Evolutionary conservation across 2,113 vertebrate genomes (phyloP), one percentile per base, ranked within the genome.

Genomic region (Hyla sarda): DNA sequence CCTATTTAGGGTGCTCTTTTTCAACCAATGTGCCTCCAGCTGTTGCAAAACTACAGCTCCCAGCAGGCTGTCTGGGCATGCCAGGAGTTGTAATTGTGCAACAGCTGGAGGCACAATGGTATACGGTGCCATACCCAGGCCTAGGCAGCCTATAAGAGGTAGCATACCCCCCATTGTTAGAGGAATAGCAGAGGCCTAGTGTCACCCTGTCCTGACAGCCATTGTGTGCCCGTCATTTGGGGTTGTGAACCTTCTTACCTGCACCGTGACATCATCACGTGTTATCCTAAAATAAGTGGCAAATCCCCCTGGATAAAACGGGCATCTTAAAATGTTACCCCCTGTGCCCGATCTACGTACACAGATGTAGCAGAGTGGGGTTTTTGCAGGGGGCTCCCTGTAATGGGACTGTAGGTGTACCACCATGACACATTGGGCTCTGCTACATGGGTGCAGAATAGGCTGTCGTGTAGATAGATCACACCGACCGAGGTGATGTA

Each of bases 301-400:
- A 77, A 21, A 13, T 37, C 60, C 41, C 21, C 21, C 54, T 41
- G 77, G 77, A 62, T 62, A 52, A n/a, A n/a, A 23, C 5, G 1
- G 19, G 32, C 77, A 45, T 45, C 30, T 54, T 77, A 9, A 19
- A 21, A 60, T 80, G 37, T 6, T 52, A 52, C 19, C 32, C 47
- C 10, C 23, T 45, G 30, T 71, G 30, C 67, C n/a, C 10, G 21
- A 75, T 75, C n/a, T n/a, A n/a, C n/a, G n/a, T n/a, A n/a, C 21
- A 12, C 13, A 17, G 30, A 69, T 69, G 65, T 69, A 23, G 67
- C 67, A 21, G 67, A 41, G 67, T 32, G 10, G 32, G 21, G 67
- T 0, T 1, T 34, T 0, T 37, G 1, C 1, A 1, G 54, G 4
- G 8, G 19, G 1, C 54, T 34, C 8, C 7, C 7, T 1, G 23